Evolutionary conservation across 2,113 vertebrate species (phyloP), one percentile per base, ranked within the genome.

Genomic region (Ptilorrhoa leucosticta): DNA sequence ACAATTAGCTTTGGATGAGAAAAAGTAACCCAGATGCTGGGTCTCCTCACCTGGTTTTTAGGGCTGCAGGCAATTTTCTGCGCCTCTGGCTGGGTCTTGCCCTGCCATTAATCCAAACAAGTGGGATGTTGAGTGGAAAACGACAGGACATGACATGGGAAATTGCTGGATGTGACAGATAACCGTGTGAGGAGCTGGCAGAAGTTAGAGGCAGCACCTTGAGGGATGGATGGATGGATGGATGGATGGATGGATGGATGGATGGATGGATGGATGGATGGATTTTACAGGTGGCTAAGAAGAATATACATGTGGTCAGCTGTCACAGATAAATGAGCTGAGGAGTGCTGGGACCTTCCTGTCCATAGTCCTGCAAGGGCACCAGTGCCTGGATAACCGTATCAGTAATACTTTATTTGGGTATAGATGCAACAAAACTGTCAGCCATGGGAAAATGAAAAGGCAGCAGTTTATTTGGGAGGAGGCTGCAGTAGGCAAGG

Each of bases 381-480:
- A 71, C 22, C 21, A 37, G 21, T 2, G 3, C 40, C 19, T 15
- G 31, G 12, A 13, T 51, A 69, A 69, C 35, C 0, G 0, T 23
- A 64, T 35, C 53, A 80, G 7, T 45, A 86, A 56, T 16, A 8
- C 2, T 58, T 72, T 51, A 47, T 83, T 76, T 87, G 54, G 11
- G 18, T 39, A 51, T 3, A 27, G n/a, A 57, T 11, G 4, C 20
- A 61, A 37, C 13, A 89, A 91, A 83, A 73, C 21, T 65, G 72
- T 14, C 18, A 80, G 12, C 28, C 4, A 3, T 20, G 39, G 20
- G 21, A 42, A 68, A 44, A 53, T 17, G 60, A 64, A 66, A 35
- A 12, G 45, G 16, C 10, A 21, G 15, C 17, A 51, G 7, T 48
- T 77, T 65, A 10, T 50, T 87, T 91, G 40, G 16, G 45, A 77